Evolutionary conservation across 2,113 vertebrate genomes (phyloP).

Genomic region (Scalopus aquaticus): DNA sequence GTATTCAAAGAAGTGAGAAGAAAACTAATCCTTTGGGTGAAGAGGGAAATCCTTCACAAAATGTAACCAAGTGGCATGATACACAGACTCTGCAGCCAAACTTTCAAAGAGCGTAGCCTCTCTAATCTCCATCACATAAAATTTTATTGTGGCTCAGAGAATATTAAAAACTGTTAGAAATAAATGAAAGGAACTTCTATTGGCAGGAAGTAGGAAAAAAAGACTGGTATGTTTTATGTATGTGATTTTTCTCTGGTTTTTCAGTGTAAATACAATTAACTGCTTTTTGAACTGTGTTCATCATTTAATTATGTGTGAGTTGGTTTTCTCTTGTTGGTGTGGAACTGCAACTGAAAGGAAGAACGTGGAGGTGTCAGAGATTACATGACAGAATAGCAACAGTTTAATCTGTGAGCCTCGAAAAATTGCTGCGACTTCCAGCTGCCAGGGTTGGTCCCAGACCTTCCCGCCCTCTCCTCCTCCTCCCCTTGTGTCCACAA

Average conservation of each 20-base stretch:
- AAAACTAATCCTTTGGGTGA: constrained; percentile 69
- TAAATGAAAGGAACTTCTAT: constrained; percentile 51
- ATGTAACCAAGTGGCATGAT: constrained; percentile 63
- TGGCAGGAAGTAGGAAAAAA: constrained; percentile 32
- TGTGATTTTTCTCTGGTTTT: constrained; percentile 47
- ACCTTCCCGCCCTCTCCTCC: not conserved
- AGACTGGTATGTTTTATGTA: constrained; percentile 58
- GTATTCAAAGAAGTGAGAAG: constrained; percentile 70
- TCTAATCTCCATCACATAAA: constrained; percentile 73
- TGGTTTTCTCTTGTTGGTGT: constrained; percentile 32
- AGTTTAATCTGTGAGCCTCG: constrained; percentile 8
- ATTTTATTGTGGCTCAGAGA: constrained; percentile 69
- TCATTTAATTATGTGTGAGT: constrained; percentile 59
- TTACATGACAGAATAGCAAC: not conserved
- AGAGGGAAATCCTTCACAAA: constrained; percentile 74
- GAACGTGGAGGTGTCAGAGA: not conserved
- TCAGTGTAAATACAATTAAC: constrained; percentile 54
- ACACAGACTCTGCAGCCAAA: constrained; percentile 58
- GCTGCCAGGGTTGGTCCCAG: not conserved
- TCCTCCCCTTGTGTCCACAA: not conserved
- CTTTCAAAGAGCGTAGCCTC: constrained; percentile 38
- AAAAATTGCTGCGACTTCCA: not conserved
- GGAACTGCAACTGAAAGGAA: constrained; percentile 12
- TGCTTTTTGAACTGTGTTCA: constrained; percentile 43
- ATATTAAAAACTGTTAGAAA: constrained; percentile 72